phyloP scores from a whole-genome alignment of 1,140 invertebrate genomes.

The Wiebesia pumilae region DNA sequence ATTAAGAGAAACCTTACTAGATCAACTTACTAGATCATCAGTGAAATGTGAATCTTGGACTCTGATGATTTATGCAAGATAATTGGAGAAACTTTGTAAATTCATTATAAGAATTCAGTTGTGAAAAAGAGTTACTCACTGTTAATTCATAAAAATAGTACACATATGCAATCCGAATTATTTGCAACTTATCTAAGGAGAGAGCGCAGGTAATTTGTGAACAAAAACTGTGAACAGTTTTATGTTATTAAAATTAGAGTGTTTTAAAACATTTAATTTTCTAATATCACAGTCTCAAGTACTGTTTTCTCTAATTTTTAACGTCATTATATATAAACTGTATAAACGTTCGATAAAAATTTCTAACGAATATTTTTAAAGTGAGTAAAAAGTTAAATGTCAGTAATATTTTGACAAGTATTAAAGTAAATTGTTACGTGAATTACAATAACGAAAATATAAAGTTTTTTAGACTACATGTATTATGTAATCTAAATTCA shows the following conservation, averaged over 20 bases:
- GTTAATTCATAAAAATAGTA: conserved; percentile 10
- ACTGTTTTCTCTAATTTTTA: no score
- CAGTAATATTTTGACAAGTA: no score
- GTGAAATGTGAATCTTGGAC: neutral
- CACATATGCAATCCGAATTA: neutral
- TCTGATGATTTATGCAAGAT: neutral
- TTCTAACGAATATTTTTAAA: no score
- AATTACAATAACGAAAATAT: no score
- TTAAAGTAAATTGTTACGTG: no score
- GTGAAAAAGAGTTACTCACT: neutral
- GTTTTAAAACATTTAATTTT: neutral
- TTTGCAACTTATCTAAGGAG: neutral
- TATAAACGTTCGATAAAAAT: no score
- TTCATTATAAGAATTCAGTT: neutral
- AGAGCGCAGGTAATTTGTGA: neutral
- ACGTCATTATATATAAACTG: no score
- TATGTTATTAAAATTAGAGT: neutral
- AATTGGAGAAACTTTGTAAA: conserved; percentile 11
- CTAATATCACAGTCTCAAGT: no score
- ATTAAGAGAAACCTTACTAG: neutral
- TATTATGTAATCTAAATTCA: no score
- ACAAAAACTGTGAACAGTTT: neutral
- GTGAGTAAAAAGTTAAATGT: no score
- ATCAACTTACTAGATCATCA: neutral
- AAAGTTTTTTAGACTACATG: no score